Conservation (phyloP, 2,113 vertebrate genomes). For the Syngnathoides biaculeatus region DNA sequence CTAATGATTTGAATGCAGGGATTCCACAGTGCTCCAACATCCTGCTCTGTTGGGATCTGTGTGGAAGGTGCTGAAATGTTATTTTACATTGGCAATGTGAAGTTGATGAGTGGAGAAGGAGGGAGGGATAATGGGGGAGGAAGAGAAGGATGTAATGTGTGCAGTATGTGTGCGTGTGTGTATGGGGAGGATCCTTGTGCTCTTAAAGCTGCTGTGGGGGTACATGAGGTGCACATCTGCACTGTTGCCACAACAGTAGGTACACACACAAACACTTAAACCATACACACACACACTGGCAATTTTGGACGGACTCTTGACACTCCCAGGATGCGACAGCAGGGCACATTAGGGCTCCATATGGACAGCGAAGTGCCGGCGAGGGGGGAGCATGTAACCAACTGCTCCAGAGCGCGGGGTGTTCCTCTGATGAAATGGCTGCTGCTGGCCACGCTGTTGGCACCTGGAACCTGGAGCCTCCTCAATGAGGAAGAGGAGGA, state of each 20-base stretch:
- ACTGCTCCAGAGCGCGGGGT: not conserved
- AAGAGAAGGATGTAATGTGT: not conserved
- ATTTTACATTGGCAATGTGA: not conserved
- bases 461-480: constrained; percentile 6
- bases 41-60: not conserved
- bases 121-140: not conserved
- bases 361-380: not conserved
- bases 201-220: constrained; percentile 6
- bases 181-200: not conserved
- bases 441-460: constrained; percentile 2
- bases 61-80: not conserved
- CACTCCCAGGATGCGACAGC: constrained; percentile 5
- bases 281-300: not conserved
- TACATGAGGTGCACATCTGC: not conserved
- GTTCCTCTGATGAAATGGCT: constrained; percentile 1
- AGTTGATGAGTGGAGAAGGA: not conserved
- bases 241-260: not conserved
- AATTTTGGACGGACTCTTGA: not conserved
- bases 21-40: not conserved
- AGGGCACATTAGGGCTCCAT: not conserved
- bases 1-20: not conserved
- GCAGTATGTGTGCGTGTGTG: not conserved
- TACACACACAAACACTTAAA: not conserved
- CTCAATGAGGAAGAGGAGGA: constrained; percentile 5
- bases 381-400: not conserved